Conservation (phyloP, 2,797 vertebrate genomes). For the Megalops cyprinoides region DNA sequence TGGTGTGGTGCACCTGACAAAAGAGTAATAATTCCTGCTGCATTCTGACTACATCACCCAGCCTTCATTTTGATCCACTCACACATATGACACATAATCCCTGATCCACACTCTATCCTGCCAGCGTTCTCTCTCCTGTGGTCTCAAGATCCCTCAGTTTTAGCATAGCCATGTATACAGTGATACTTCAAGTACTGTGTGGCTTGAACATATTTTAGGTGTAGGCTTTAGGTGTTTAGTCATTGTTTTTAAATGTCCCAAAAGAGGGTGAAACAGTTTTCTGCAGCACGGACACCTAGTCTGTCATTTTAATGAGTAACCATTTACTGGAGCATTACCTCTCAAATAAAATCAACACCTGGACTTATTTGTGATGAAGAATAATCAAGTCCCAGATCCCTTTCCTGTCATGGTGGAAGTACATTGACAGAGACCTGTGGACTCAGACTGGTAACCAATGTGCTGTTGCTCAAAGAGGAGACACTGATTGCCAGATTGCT, state of each 20-base stretch:
- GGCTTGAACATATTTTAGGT: too few relatives aligned
- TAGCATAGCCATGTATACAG: too few relatives aligned
- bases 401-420: not conserved
- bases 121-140: too few relatives aligned
- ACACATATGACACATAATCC: too few relatives aligned
- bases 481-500: not conserved
- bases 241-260: not conserved
- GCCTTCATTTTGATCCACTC: not conserved
- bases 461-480: not conserved
- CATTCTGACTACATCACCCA: not conserved
- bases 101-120: too few relatives aligned
- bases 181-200: too few relatives aligned
- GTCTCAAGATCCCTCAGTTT: too few relatives aligned
- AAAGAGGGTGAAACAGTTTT: not conserved
- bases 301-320: not conserved
- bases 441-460: not conserved
- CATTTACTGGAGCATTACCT: slow-evolving; percentile 3
- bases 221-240: too few relatives aligned
- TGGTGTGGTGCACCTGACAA: too few relatives aligned
- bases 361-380: not conserved
- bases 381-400: not conserved
- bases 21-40: not conserved
- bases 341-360: not conserved
- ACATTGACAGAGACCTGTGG: not conserved
- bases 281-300: not conserved